phyloP scores from a whole-genome alignment of 2,797 vertebrate species.

The Enteromius fasciolatus region DNA sequence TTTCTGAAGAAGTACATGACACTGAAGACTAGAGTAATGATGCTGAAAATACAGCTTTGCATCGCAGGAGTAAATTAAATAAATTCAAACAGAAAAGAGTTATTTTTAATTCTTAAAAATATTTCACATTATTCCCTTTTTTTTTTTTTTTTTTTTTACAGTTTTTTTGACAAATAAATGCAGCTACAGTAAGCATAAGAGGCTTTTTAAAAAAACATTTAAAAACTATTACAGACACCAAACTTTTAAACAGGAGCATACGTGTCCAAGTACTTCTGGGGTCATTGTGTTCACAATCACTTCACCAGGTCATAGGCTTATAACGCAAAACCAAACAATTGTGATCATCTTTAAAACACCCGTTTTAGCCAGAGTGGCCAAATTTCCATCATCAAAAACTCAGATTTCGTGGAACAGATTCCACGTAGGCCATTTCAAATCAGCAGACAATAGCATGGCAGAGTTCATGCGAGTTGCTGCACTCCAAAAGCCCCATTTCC shows the following conservation, averaged over 20 bases:
- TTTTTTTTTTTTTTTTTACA: too few species aligned
- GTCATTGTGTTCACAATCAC: slow-evolving; percentile 16
- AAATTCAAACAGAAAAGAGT: not conserved
- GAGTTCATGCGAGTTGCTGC: slow-evolving; percentile 5
- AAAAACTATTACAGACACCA: too few species aligned
- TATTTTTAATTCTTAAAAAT: not conserved
- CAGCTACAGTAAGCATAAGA: not conserved
- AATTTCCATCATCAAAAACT: not conserved
- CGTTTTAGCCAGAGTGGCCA: not conserved
- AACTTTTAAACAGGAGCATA: not conserved
- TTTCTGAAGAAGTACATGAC: not conserved
- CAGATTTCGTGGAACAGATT: not conserved
- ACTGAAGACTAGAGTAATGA: not conserved
- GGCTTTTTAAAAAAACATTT: not conserved
- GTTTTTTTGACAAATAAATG: not conserved
- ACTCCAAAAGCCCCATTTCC: slow-evolving; percentile 32
- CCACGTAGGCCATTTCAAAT: not conserved
- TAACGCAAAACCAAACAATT: not conserved
- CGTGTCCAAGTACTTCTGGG: not conserved
- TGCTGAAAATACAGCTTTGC: not conserved
- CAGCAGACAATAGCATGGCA: slow-evolving; percentile 24
- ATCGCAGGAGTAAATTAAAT: not conserved
- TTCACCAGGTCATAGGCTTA: not conserved
- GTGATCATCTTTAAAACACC: not conserved
- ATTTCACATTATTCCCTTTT: not conserved